Base-by-base conservation (phyloP, 2,888 invertebrate species). In the Rapana venosa region DNA sequence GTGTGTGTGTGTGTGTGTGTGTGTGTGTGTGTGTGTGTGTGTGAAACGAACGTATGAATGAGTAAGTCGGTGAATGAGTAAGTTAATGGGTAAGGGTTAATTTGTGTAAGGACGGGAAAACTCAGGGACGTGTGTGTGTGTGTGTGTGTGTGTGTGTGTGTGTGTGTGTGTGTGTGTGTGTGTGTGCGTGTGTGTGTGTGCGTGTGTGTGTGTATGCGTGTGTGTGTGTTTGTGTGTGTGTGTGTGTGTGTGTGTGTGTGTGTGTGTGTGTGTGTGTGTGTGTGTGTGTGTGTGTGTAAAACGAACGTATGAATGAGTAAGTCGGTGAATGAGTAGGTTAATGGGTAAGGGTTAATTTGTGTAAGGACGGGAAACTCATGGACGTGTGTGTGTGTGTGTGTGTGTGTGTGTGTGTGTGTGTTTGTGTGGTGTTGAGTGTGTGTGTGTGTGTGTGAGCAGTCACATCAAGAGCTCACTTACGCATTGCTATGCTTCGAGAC, bases 401-500 rank as follows among this genome's bases (percentile, higher is more conserved):
- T 47, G 56, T 58, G 88, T 13, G n/a, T 35, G 61, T 87, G 70
- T 20, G 32, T 36, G 1, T 22, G 11, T 47, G 22, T 79, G 56
- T 85, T 56, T 85, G 56, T 85, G 56, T 22, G 56, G 58, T 35
- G 32, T 81, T n/a, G n/a, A n/a, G 79, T 35, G 35, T 81, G 32
- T 35, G 79, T 81, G 35, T 20, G 30, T 13, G 30, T 47, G 35
- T 35, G 32, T 83, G 47, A 47, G 83, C 92, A 95, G 95, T 81
- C 95, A 95, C 86, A 88, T 95, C 0, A 94, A 94, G 84, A 85
- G 74, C 88, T 95, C 32, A 61, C 93, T 87, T 91, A 93, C 36
- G 95, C 13, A 95, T 95, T 0, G 88, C 92, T 74, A 93, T 92
- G 88, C 91, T 95, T 20, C 88, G 95, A 74, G 94, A 94, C 30